phyloP scores from a whole-genome alignment of 2,797 vertebrate genomes.

The Phrynocephalus guinanensis region DNA sequence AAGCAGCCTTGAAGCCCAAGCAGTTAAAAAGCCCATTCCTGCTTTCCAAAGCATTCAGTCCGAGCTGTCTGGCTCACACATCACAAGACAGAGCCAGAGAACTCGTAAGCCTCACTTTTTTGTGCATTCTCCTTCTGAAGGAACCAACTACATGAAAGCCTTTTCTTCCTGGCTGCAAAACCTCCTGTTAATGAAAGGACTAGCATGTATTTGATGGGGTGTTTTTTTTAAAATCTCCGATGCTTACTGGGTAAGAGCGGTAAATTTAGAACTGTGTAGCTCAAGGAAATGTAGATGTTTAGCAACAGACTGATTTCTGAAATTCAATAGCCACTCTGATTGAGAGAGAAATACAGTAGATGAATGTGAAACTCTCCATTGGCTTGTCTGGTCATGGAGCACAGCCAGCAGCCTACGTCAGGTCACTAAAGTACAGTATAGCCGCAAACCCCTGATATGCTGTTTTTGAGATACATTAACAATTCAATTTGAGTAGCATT shows the following conservation, averaged over 20 bases:
- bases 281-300: background rate
- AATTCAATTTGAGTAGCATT: background rate
- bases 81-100: background rate
- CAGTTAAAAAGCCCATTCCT: background rate
- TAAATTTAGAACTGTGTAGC: background rate
- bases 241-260: background rate
- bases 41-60: background rate
- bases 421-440: background rate
- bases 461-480: background rate
- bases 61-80: background rate
- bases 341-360: rapidly evolving
- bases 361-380: background rate
- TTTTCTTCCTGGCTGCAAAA: background rate
- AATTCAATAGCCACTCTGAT: background rate
- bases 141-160: background rate
- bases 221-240: no score
- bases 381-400: no score
- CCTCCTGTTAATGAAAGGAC: background rate
- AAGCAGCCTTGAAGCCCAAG: background rate
- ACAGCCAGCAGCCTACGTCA: background rate
- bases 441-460: background rate
- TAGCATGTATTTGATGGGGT: no score
- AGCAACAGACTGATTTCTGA: background rate
- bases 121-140: background rate
- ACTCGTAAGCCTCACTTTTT: background rate